Percentiles rank a stretch among this genome's conserved stretches.
These are phyloP conservation scores for Tipula lateralis DNA, from an alignment of 2,888 invertebrate species.

Conservation along the genomic window DNA sequence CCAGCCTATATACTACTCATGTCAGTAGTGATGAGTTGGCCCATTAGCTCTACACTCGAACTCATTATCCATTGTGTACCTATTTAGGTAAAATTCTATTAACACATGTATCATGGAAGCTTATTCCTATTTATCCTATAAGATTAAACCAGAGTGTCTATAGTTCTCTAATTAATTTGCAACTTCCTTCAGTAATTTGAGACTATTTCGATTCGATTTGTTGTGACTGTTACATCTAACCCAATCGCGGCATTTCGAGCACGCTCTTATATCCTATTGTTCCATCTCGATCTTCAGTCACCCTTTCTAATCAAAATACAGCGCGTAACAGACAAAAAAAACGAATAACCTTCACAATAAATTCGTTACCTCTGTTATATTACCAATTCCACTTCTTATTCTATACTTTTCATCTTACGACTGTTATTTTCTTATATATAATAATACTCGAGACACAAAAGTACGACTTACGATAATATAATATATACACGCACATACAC, in stretches of 20 bases:
- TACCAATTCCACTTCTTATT: background rate
- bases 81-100: too few species aligned
- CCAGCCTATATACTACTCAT: too few species aligned
- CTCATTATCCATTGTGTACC: too few species aligned
- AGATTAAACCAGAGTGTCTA: too few species aligned
- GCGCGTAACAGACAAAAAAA: background rate
- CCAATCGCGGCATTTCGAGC: background rate
- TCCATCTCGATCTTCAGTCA: background rate
- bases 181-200: too few species aligned
- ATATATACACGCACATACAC: background rate
- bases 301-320: background rate
- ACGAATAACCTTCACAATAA: background rate
- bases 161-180: too few species aligned
- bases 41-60: too few species aligned
- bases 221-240: too few species aligned
- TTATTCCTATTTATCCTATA: too few species aligned
- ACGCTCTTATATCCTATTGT: background rate
- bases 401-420: background rate
- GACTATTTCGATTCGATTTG: too few species aligned
- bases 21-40: too few species aligned
- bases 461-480: background rate
- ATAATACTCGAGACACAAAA: background rate
- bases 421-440: background rate
- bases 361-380: constrained; percentile 14
- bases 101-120: too few species aligned